Evolutionary conservation across 2,797 vertebrate species (phyloP), one percentile per base, ranked within the genome.

Genomic region (Poeciliopsis presidionis): DNA sequence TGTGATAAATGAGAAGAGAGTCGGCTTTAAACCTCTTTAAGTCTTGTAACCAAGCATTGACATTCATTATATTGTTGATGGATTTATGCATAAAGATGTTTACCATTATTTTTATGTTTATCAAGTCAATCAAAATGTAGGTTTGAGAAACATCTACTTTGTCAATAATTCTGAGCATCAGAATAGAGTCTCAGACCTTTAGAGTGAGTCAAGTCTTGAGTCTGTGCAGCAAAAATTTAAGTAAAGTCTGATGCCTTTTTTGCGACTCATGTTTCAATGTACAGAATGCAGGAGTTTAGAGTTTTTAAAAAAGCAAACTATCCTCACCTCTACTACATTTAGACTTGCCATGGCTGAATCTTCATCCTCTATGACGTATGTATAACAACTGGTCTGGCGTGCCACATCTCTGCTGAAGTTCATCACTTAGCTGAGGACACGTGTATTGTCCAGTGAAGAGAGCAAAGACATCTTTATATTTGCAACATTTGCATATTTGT

Each of bases 351-450:
- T 43, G 30, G 84, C 39, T 61, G 76, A 46, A 57, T 95, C 90
- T 0, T 95, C 93, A n/a, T 95, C 92, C 41, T 94, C 92, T 49
- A 95, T 91, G 78, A 96, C 94, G 46, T 93, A 95, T 0, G 90
- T 91, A 28, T 96, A 96, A 83, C 85, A 92, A 53, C 89, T 95
- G 86, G 83, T 94, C 77, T 89, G 87, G 30, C 86, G 89, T 51
- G 89, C 74, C 76, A 87, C 82, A 43, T 93, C 91, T 78, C 89
- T 93, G 86, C 77, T 77, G 84, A 94, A 88, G 88, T 91, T 90
- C 93, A 95, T 95, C 85, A 76, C 90, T 93, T 36, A 75, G 39
- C 30, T 18, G 71, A 51, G 18, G n/a, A 82, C 33, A 80, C 43
- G 61, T 73, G 59, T 5, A 47, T 81, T 77, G 74, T 78, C 41